Evolutionary conservation across 2,888 invertebrate species (phyloP), one percentile per base, ranked within the genome.

Genomic region (Prosopocoilus inquinatus): DNA sequence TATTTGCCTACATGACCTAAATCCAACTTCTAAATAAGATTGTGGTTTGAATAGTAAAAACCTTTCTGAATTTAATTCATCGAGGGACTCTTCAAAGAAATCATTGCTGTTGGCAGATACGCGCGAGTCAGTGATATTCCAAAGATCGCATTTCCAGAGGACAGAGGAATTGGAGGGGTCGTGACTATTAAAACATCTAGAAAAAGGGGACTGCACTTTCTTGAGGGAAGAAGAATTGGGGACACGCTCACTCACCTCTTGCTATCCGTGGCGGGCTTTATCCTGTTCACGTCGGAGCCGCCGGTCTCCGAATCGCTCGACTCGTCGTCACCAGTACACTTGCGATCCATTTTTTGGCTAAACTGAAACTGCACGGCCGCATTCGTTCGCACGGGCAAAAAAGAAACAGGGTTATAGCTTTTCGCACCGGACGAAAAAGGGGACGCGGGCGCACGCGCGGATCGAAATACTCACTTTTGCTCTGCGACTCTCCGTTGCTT

Each of bases 131-230:
- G 56, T 47, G 36, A 47, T 47, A 43, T 53, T 50, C 57, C 57
- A 57, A 28, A 53, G 50, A 36, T 49, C 50, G 45, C 53, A 57
- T 50, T 57, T 57, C 57, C 57, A 57, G 43, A 57, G 53, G 57
- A 57, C 48, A 50, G 57, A 53, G 28, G 57, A 45, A 50, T 57
- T 53, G 45, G 57, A 48, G 32, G 53, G 53, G 44, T 32, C 8
- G 46, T n/a, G 7, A 28, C 20, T 5, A 28, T n/a, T 50, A 34
- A 35, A 57, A 38, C 50, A 47, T 50, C 56, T 56, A 44, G 47
- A 56, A 56, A 50, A 52, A 49, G 20, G 20, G 20, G 20, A 7
- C 20, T n/a, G 20, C 20, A 4, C 5, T 28, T 7, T 28, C 20
- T 28, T 5, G 20, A 5, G 20, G 20, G 20, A 28, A 13, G 20